Evolutionary conservation across 2,797 vertebrate species (phyloP), one percentile per base, ranked within the genome.

Genomic region (Sebastes vulpes): DNA sequence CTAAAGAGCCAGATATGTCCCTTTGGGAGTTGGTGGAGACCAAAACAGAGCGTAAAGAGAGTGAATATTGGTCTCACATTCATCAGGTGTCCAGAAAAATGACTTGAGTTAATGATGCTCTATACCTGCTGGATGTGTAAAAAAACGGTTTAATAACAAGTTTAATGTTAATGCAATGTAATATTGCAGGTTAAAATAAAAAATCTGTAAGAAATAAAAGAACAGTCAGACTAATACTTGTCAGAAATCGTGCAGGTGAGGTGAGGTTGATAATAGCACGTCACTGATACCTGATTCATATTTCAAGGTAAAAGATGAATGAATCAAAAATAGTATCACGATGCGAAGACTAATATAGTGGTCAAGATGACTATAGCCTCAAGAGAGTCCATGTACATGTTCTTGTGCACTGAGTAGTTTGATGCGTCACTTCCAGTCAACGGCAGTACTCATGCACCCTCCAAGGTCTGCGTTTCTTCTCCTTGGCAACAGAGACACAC

Each of bases 371-470:
- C 26, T 42, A 4, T 18, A 64, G 64, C 35, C 70, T 57, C 1
- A 2, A 72, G 35, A 60, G 7, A 71, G 65, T 77, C 46, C 31
- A 10, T 50, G 57, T 58, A 60, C 70, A 84, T 82, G 75, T 71
- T 79, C 81, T 78, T 70, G n/a, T 48, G 50, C 54, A 11, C 65
- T 84, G 77, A 86, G 60, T 50, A 54, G 70, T 76, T 75, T 42
- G 69, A 84, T 90, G 90, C 70, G 75, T 94, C 92, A 94, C 77
- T 90, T 94, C 68, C 89, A 90, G 88, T 90, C 77, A 86, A 25
- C 67, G 61, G 79, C 58, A 67, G 77, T 54, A 35, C 70, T 91
- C 83, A 79, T 78, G 38, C 72, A 57, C 71, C 77, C 70, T 86
- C 72, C 84, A 83, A 86, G 80, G 84, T 82, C 89, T 87, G 77